phyloP scores from a whole-genome alignment of 2,797 vertebrate species.

The Leuciscus waleckii region DNA sequence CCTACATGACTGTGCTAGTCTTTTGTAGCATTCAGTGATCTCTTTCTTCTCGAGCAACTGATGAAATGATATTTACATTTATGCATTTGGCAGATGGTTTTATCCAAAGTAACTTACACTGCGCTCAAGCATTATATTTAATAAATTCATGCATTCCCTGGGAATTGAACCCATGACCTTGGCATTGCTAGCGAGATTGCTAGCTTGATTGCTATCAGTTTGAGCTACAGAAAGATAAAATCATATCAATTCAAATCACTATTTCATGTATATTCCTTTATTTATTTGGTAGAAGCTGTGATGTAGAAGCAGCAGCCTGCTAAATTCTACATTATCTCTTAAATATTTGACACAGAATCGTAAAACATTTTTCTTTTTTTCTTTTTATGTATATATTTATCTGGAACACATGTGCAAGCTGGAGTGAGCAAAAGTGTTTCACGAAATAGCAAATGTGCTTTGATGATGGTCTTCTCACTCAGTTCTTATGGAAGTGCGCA shows the following conservation, averaged over 20 bases:
- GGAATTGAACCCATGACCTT: not conserved
- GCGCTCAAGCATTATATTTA: not conserved
- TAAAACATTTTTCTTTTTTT: not conserved
- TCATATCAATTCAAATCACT: not conserved
- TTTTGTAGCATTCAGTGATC: not conserved
- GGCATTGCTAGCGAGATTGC: not conserved
- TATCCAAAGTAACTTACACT: not conserved
- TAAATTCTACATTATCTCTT: slow-evolving; percentile 6
- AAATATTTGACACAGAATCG: not conserved
- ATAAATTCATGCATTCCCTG: not conserved
- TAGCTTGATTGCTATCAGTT: too few species aligned
- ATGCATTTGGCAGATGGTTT: slow-evolving; percentile 7
- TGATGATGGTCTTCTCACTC: not conserved
- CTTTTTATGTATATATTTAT: not conserved
- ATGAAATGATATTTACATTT: not conserved
- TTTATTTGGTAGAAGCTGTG: not conserved
- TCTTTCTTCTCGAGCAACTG: not conserved
- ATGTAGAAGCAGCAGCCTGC: not conserved
- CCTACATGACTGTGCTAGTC: not conserved
- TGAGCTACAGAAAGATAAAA: not conserved
- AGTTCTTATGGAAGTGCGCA: slow-evolving; percentile 9
- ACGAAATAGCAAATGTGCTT: not conserved
- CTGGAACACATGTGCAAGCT: not conserved
- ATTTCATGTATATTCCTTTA: not conserved
- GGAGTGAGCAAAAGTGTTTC: not conserved